Conservation (phyloP, 2,888 invertebrate genomes). For the Mesochorus sp. region DNA sequence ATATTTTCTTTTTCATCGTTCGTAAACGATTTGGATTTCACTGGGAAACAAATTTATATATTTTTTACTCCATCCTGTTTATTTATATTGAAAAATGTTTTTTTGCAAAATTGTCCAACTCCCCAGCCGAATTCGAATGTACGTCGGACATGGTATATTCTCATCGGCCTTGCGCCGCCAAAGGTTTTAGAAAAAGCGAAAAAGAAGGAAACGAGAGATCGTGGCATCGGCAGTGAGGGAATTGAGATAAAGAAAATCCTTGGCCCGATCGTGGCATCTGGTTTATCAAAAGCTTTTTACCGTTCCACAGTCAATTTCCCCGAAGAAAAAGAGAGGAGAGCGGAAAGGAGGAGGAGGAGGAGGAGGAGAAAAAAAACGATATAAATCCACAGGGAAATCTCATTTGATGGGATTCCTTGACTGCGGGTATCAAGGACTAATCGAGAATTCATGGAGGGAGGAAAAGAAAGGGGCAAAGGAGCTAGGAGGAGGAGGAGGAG, state of each 20-base stretch:
- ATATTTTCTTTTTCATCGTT: too few species aligned
- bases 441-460: slow-evolving; percentile 50
- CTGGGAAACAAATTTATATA: too few species aligned
- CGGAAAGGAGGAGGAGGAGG: neutral
- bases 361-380: neutral
- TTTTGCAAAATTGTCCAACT: too few species aligned
- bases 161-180: neutral
- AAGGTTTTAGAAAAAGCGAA: neutral
- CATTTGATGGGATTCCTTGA: slow-evolving; percentile 18
- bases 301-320: slow-evolving; percentile 14
- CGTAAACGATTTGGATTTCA: too few species aligned
- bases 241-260: neutral
- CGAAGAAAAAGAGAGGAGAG: neutral
- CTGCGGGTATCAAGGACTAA: slow-evolving; percentile 28
- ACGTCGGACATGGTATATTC: neutral
- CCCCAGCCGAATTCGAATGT: too few species aligned
- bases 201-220: neutral
- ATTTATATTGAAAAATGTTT: neutral
- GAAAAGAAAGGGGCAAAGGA: neutral
- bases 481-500: neutral
- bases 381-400: slow-evolving; percentile 57
- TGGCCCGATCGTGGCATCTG: neutral
- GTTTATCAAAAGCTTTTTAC: slow-evolving; percentile 2
- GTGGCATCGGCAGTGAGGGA: too few species aligned
- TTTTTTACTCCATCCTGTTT: neutral